phyloP scores from a whole-genome alignment of 2,797 vertebrate genomes.

The Gadopsis marmoratus region DNA sequence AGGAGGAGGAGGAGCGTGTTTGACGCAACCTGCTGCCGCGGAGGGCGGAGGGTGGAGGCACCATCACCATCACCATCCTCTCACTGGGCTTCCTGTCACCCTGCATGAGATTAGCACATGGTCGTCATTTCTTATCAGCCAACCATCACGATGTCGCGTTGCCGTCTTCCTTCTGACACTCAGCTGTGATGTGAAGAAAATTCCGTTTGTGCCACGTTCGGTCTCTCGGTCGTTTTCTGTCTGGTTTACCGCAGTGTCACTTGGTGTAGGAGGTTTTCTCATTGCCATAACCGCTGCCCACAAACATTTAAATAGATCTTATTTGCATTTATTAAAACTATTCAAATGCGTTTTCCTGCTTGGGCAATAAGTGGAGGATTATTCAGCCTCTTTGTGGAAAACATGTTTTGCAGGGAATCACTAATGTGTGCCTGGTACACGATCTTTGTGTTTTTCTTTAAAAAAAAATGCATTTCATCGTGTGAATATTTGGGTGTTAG shows the following conservation, averaged over 20 bases:
- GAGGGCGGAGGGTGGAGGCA: too few relatives aligned
- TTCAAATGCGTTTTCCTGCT: background rate
- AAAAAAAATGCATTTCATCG: background rate
- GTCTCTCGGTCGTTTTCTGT: background rate
- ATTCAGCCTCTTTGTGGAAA: background rate
- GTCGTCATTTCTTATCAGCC: background rate
- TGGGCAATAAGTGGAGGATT: too few relatives aligned
- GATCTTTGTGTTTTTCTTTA: background rate
- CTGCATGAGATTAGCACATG: background rate
- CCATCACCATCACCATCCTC: background rate
- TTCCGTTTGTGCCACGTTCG: background rate
- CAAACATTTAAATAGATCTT: background rate
- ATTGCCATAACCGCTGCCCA: background rate
- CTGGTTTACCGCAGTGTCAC: background rate
- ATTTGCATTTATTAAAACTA: background rate
- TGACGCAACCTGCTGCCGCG: too few relatives aligned
- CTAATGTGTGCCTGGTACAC: background rate
- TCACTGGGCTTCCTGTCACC: background rate
- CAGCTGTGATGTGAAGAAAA: background rate
- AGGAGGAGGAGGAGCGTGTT: constrained; percentile 22
- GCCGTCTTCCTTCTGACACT: background rate
- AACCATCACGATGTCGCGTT: background rate
- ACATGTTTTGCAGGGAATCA: background rate
- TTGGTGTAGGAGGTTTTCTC: background rate
- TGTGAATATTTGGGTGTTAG: background rate